phyloP scores from a whole-genome alignment of 2,888 invertebrate species.

The Byasa hedistus region DNA sequence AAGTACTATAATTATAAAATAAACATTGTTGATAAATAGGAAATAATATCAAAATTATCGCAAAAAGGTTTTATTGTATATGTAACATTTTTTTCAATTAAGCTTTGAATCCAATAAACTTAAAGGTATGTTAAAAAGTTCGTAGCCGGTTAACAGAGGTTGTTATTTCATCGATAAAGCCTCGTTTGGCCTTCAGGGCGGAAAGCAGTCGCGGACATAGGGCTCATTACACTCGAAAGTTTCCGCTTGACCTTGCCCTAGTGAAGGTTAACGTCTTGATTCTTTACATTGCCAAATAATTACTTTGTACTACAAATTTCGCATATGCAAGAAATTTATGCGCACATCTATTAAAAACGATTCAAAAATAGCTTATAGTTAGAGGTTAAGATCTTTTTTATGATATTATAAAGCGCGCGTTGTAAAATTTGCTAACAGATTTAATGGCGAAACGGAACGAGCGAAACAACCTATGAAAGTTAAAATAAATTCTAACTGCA shows the following conservation, averaged over 20 bases:
- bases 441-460: background rate
- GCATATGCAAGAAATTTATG: constrained; percentile 3
- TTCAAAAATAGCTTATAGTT: background rate
- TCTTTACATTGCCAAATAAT: constrained; percentile 41
- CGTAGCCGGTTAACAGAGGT: constrained; percentile 13
- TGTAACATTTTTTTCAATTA: too few relatives aligned
- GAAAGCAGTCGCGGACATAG: constrained; percentile 38
- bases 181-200: constrained; percentile 36
- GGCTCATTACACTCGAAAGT: constrained; percentile 53
- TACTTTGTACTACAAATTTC: constrained; percentile 37
- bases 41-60: background rate
- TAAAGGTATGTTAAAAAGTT: constrained; percentile 1
- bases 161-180: constrained; percentile 21
- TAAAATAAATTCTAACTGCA: background rate
- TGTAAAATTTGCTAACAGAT: constrained; percentile 6
- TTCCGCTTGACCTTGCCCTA: constrained; percentile 60
- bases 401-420: constrained; percentile 6
- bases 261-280: constrained; percentile 46
- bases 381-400: constrained; percentile 6
- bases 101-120: background rate
- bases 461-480: background rate
- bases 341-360: background rate
- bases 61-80: too few relatives aligned
- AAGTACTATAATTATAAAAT: background rate
- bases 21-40: background rate